phyloP scores from a whole-genome alignment of 2,113 vertebrate species.

The Polypterus bichir region DNA sequence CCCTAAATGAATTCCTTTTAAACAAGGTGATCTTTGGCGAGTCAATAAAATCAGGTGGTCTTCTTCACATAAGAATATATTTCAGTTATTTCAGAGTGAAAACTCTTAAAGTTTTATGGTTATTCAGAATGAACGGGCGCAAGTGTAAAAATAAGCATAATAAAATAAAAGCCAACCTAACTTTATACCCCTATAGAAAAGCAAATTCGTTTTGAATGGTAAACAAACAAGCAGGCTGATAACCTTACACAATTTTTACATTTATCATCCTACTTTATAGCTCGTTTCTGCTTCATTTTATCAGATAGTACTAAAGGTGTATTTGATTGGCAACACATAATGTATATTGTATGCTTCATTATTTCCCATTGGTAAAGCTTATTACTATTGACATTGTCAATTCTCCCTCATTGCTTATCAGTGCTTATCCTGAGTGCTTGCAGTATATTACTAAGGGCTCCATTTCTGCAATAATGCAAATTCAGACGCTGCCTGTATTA shows the following conservation, averaged over 20 bases:
- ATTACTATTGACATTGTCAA: conserved; percentile 75
- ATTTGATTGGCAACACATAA: conserved; percentile 41
- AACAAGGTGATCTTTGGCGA: no score
- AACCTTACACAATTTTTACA: conserved; percentile 41
- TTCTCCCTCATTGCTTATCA: conserved; percentile 66
- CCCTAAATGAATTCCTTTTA: no score
- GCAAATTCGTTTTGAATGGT: no score
- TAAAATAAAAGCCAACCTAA: conserved; percentile 1
- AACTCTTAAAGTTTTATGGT: no score
- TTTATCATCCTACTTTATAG: conserved; percentile 57
- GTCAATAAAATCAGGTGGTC: no score
- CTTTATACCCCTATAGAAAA: conserved; percentile 3
- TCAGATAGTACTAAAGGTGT: conserved; percentile 53
- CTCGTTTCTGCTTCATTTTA: conserved; percentile 58
- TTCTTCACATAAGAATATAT: no score
- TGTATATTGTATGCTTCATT: conserved; percentile 46
- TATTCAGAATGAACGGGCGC: no score
- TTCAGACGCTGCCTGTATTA: conserved; percentile 55
- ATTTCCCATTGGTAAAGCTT: conserved; percentile 61
- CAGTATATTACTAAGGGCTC: conserved; percentile 50
- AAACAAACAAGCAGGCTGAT: neutral
- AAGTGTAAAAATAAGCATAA: no score
- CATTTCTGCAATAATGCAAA: conserved; percentile 61
- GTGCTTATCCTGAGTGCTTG: conserved; percentile 50
- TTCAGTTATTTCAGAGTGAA: no score